A percentile compares a stretch with the other conserved stretches of the same genome.
phyloP scores from a whole-genome alignment of 2,113 vertebrate species.

The Nothocercus nigrocapillus region DNA sequence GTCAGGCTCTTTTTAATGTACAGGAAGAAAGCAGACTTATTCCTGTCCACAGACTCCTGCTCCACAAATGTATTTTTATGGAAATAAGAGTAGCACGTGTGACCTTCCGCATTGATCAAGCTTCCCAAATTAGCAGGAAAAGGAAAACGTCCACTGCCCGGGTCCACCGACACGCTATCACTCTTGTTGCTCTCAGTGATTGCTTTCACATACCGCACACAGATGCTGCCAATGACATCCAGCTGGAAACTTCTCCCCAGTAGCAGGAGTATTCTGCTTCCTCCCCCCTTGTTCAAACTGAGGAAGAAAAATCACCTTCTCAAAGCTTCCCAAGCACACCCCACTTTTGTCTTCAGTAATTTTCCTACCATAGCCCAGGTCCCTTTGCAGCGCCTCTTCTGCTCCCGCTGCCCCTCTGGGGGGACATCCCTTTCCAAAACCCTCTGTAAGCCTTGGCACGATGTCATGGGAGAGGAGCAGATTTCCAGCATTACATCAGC shows the following conservation, averaged over 20 bases:
- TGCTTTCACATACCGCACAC: background rate
- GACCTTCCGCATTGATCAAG: background rate
- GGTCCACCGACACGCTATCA: fast-evolving
- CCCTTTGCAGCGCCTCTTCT: background rate
- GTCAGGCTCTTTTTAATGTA: background rate
- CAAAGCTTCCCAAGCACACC: background rate
- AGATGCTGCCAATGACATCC: background rate
- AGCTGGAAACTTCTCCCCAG: slow-evolving; percentile 43
- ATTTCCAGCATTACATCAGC: slow-evolving; percentile 75
- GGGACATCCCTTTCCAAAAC: slow-evolving; percentile 14
- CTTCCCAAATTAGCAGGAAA: background rate
- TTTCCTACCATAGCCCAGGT: background rate
- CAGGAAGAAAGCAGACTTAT: background rate
- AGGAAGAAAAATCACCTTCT: background rate
- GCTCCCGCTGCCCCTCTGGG: background rate
- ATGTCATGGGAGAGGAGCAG: slow-evolving; percentile 63
- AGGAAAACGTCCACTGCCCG: background rate
- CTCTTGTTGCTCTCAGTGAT: background rate
- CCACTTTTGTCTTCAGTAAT: background rate
- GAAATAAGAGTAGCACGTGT: background rate
- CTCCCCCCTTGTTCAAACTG: background rate
- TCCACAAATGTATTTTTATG: background rate
- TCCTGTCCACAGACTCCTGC: background rate
- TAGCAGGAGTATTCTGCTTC: background rate
- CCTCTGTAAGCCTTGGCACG: slow-evolving; percentile 55